Evolutionary conservation across 2,888 invertebrate genomes (phyloP).

Genomic region (Campoplex capitator): DNA sequence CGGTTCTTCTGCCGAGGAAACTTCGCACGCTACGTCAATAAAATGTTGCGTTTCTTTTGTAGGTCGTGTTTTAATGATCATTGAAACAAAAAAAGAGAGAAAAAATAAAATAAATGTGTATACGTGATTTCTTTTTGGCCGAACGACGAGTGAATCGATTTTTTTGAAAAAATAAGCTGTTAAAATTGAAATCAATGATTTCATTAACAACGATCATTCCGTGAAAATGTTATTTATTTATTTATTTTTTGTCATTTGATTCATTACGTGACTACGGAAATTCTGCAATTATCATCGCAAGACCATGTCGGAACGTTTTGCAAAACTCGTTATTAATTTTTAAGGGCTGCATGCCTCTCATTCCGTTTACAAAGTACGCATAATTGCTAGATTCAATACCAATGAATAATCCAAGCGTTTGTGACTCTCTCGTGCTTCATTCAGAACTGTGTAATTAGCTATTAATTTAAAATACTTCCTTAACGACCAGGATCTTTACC

Average conservation of each 20-base stretch:
- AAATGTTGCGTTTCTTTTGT: background rate
- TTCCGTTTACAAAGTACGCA: conserved; percentile 12
- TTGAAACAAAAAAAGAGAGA: too few relatives aligned
- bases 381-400: background rate
- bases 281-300: too few relatives aligned
- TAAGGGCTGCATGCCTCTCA: background rate
- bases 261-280: too few relatives aligned
- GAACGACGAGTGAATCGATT: background rate
- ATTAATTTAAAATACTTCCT: conserved; percentile 46
- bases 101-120: too few relatives aligned
- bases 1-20: conserved; percentile 8
- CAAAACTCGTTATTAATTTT: background rate
- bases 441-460: conserved; percentile 38
- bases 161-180: too few relatives aligned
- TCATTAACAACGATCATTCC: too few relatives aligned
- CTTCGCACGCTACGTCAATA: conserved; percentile 24
- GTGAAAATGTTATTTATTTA: too few relatives aligned
- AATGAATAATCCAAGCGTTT: background rate
- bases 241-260: background rate
- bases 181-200: too few relatives aligned
- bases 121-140: background rate
- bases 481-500: conserved; percentile 58
- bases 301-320: background rate
- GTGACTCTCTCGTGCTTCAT: conserved; percentile 12
- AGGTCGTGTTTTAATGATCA: background rate